These are phyloP conservation scores for Synaphobranchus kaupii DNA, from an alignment of 2,797 vertebrate species.

Conservation along the genomic window DNA sequence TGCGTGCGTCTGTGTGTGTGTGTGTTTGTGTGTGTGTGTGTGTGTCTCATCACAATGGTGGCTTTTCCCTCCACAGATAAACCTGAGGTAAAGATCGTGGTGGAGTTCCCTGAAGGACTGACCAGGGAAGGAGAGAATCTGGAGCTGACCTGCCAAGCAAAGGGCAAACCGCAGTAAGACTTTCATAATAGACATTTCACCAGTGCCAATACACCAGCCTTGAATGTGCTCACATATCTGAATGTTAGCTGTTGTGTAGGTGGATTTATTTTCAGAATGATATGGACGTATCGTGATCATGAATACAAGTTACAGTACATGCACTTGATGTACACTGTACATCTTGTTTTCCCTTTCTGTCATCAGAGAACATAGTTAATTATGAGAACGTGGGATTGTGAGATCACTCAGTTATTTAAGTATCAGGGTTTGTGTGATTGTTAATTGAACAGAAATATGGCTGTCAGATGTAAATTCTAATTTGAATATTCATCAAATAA, in stretches of 20 bases:
- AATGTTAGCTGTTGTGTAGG: not conserved
- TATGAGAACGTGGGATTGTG: not conserved
- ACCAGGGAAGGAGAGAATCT: conserved; percentile 94
- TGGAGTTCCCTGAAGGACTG: conserved; percentile 89
- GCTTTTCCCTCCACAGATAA: conserved; percentile 79
- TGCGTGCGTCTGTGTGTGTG: not conserved
- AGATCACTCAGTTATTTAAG: not conserved
- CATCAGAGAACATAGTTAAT: not conserved
- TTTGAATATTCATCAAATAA: not conserved
- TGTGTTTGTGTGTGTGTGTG: not conserved
- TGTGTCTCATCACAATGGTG: not conserved
- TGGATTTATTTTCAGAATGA: not conserved
- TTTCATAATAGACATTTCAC: not conserved
- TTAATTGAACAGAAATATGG: not conserved
- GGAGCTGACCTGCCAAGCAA: conserved; percentile 87
- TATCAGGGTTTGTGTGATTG: not conserved
- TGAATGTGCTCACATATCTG: not conserved
- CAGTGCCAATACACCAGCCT: not conserved
- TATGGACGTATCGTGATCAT: not conserved
- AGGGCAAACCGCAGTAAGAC: conserved; percentile 93
- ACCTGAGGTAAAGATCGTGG: conserved; percentile 91
- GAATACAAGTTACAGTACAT: not conserved
- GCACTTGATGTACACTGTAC: not conserved
- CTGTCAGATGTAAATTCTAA: not conserved
- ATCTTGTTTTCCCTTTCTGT: not conserved